phyloP scores from a whole-genome alignment of 2,113 vertebrate genomes.

The Thalassoma bifasciatum region DNA sequence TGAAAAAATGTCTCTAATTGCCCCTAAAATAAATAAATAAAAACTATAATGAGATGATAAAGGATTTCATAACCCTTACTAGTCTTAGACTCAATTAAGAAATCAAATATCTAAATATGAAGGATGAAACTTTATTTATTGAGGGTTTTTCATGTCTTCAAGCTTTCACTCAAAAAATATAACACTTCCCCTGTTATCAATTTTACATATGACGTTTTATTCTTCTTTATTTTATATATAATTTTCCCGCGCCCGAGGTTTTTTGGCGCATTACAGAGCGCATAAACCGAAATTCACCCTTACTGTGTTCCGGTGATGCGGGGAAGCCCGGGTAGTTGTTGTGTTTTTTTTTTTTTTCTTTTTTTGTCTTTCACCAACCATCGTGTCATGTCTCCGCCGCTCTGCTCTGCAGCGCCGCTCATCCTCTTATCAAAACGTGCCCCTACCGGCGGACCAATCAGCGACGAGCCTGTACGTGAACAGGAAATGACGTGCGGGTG shows the following conservation, averaged over 20 bases:
- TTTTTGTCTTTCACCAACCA: conserved; percentile 19
- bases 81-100: no score
- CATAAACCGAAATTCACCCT: background rate
- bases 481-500: conserved; percentile 84
- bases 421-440: conserved; percentile 58
- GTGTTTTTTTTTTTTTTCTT: no score
- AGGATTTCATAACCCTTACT: no score
- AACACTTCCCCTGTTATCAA: no score
- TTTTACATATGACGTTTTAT: no score
- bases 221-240: no score
- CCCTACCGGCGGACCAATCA: conserved; percentile 76
- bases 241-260: background rate
- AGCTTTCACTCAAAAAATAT: no score
- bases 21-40: no score
- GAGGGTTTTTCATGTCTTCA: no score
- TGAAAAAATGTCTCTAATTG: no score
- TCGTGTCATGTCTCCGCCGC: conserved; percentile 54
- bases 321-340: conserved; percentile 13
- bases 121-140: no score
- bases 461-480: conserved; percentile 35
- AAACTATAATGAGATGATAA: background rate
- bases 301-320: background rate
- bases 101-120: no score
- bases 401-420: conserved; percentile 38
- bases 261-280: background rate